Base-by-base conservation (phyloP, 1,140 invertebrate species). In the Brachionus paranguensis region DNA sequence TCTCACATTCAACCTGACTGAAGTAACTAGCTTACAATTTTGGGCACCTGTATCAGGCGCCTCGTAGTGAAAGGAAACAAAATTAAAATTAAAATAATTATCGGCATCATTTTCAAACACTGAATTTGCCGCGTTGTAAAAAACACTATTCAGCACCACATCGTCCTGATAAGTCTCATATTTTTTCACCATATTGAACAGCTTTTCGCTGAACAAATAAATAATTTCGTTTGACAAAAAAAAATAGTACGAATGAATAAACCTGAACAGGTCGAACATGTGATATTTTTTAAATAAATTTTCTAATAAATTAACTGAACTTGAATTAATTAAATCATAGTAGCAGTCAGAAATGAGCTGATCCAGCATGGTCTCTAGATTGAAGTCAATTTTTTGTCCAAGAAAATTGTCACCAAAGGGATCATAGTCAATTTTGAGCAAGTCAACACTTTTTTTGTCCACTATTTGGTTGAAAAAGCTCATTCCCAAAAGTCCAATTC, bases 141-240 rank as follows among this genome's bases (percentile, higher is more conserved):
- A 81, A 11, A 81, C n/a, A 41, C 20, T 68, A 33, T 81, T 81
- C 0, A 81, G 33, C 20, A 81, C 24, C 53, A 64, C 12, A 81
- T 81, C 78, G 45, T 81, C 78, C 33, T 81, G 78, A 68, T 81
- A 81, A 2, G 50, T 81, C 60, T 81, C 50, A 68, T 64, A 81
- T 6, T 29, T 17, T 47, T 60, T 68, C 17, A 81, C 43, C 41
- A 81, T 37, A 68, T 81, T 47, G 20, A 81, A 81, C 64, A 81
- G 45, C 7, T 47, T 81, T 60, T 81, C 53, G 24, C 78, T 81
- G 43, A 81, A 81, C 20, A 81, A 43, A 64, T 45, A 81, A 10
- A 81, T 29, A 41, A 81, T 81, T 64, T 81, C 78, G 12, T 81
- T 81, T n/a, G 78, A 81, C 41, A 81, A 64, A 55, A 81, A 81